Conservation (phyloP, 2,888 invertebrate species). For the Xylophagus ater region DNA sequence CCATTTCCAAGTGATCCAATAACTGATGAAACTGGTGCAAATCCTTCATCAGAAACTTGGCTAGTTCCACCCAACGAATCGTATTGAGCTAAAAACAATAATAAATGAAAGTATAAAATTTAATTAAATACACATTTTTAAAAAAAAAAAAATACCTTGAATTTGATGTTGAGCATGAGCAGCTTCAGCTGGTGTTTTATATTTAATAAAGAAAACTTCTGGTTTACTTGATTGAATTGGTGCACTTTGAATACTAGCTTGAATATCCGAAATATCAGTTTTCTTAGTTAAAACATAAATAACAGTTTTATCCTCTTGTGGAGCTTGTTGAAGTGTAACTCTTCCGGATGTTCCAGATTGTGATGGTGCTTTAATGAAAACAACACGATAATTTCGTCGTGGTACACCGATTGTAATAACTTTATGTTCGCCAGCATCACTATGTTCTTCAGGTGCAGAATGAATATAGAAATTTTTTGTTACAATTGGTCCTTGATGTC, state of each 20-base stretch:
- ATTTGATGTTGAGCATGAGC: conserved; percentile 33
- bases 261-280: conserved; percentile 12
- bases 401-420: conserved; percentile 21
- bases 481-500: conserved; percentile 12
- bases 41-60: conserved; percentile 28
- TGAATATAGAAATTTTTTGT: conserved; percentile 15
- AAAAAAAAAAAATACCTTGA: not conserved
- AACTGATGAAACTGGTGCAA: conserved; percentile 29
- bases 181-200: conserved; percentile 37
- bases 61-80: conserved; percentile 32
- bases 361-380: conserved; percentile 19
- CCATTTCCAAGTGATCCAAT: conserved; percentile 28
- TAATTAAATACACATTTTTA: not conserved
- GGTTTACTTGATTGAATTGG: not conserved
- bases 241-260: not conserved
- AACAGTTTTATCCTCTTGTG: conserved; percentile 31
- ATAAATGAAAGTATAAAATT: not conserved
- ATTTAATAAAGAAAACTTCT: conserved; percentile 37
- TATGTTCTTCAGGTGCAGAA: conserved; percentile 15
- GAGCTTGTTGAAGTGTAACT: not conserved
- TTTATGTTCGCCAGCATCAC: conserved; percentile 8
- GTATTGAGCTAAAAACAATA: conserved; percentile 25
- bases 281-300: conserved; percentile 38
- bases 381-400: conserved; percentile 16
- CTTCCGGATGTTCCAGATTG: conserved; percentile 16